Conservation (phyloP, 2,113 vertebrate genomes). For the Tringa solitaria region DNA sequence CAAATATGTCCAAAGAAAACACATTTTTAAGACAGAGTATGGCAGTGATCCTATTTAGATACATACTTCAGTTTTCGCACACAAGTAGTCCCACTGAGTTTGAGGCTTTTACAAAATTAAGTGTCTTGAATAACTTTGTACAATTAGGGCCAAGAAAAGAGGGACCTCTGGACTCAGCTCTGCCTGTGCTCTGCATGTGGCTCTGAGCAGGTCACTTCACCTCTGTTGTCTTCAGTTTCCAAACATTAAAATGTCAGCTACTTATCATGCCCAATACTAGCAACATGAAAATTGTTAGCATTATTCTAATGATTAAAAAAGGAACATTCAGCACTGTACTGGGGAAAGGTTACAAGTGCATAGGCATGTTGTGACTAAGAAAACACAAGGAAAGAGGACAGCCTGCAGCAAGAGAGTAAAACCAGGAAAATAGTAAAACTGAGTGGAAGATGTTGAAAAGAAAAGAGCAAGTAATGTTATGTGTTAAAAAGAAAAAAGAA, state of each 20-base stretch:
- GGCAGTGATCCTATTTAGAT: background rate
- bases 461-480: background rate
- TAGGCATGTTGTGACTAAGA: background rate
- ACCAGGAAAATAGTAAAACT: background rate
- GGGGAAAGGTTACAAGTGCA: background rate
- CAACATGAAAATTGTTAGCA: background rate
- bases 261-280: background rate
- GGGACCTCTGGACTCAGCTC: background rate
- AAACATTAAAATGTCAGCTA: background rate
- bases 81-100: background rate
- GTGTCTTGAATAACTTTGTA: background rate
- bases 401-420: background rate
- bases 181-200: background rate
- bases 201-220: background rate
- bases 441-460: background rate
- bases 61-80: background rate
- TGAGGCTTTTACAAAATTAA: background rate
- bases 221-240: background rate
- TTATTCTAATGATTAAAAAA: background rate
- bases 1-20: conserved; percentile 24
- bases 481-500: background rate
- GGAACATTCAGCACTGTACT: background rate
- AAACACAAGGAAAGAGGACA: background rate
- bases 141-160: background rate
- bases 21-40: background rate